Evolutionary conservation across 2,888 invertebrate genomes (phyloP).

Genomic region (Geotrupes spiniger): DNA sequence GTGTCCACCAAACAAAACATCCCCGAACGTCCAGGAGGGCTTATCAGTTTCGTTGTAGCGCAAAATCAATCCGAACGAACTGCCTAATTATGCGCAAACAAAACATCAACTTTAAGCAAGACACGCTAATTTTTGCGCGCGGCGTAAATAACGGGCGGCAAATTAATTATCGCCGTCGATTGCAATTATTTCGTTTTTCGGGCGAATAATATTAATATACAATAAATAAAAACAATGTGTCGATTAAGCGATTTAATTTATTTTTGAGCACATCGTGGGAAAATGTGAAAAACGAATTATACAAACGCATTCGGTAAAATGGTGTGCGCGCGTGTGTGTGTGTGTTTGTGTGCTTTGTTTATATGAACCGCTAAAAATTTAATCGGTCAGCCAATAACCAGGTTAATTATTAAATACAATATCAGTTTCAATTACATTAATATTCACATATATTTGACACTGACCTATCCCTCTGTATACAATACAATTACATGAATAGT

Average conservation of each 20-base stretch:
- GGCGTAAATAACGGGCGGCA: not conserved
- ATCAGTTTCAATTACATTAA: conserved; percentile 48
- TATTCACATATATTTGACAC: conserved; percentile 47
- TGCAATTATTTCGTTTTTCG: conserved; percentile 5
- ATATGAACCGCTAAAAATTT: conserved; percentile 34
- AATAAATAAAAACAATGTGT: conserved; percentile 16
- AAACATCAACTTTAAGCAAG: no score
- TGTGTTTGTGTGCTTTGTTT: conserved; percentile 13
- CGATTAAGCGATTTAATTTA: conserved; percentile 22
- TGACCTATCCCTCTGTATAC: conserved; percentile 39
- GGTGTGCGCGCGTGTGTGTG: no score
- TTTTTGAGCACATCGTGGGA: conserved; percentile 13
- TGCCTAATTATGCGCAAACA: no score
- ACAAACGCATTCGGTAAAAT: conserved; percentile 10
- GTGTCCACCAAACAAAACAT: no score
- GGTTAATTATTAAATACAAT: conserved; percentile 46
- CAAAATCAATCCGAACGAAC: no score
- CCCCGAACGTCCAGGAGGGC: no score
- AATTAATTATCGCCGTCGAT: not conserved
- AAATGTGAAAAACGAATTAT: conserved; percentile 23
- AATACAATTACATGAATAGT: conserved; percentile 5
- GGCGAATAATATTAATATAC: conserved; percentile 9
- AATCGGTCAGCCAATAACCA: conserved; percentile 36
- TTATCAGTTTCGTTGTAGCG: no score
- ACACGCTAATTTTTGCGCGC: not conserved